These are phyloP conservation scores for Lepidostoma basale DNA, from an alignment of 1,140 invertebrate genomes.

Conservation along the genomic window DNA sequence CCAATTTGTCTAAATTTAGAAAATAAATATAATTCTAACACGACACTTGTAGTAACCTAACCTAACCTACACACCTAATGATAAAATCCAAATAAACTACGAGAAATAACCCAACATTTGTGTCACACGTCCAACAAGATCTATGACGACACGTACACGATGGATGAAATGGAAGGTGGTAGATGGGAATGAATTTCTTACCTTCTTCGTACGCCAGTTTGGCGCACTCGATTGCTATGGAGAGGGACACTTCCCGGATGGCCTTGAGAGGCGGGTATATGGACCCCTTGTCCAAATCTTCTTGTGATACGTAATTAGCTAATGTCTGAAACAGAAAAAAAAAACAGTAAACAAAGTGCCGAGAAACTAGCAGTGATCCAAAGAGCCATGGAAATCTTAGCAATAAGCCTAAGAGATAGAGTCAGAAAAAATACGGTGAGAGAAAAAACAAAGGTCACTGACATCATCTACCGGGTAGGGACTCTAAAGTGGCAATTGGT, in stretches of 20 bases:
- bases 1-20: too few species aligned
- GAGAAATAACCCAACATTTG: neutral
- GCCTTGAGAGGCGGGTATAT: constrained; percentile 92
- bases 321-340: constrained; percentile 66
- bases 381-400: too few species aligned
- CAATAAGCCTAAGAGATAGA: too few species aligned
- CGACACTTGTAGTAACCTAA: neutral
- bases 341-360: neutral
- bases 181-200: constrained; percentile 52
- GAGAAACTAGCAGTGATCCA: too few species aligned
- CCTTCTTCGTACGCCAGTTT: constrained; percentile 88
- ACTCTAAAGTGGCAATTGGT: too few species aligned
- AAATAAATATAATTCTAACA: too few species aligned
- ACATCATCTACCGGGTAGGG: too few species aligned
- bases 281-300: constrained; percentile 84
- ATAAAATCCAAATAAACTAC: neutral
- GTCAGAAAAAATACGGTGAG: too few species aligned
- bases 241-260: constrained; percentile 86
- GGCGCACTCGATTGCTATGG: constrained; percentile 84
- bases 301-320: constrained; percentile 81
- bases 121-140: too few species aligned
- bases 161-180: too few species aligned
- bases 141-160: constrained; percentile 20
- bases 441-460: too few species aligned
- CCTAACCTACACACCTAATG: constrained; percentile 16